phyloP scores from a whole-genome alignment of 2,113 vertebrate species.

The Menura novaehollandiae region DNA sequence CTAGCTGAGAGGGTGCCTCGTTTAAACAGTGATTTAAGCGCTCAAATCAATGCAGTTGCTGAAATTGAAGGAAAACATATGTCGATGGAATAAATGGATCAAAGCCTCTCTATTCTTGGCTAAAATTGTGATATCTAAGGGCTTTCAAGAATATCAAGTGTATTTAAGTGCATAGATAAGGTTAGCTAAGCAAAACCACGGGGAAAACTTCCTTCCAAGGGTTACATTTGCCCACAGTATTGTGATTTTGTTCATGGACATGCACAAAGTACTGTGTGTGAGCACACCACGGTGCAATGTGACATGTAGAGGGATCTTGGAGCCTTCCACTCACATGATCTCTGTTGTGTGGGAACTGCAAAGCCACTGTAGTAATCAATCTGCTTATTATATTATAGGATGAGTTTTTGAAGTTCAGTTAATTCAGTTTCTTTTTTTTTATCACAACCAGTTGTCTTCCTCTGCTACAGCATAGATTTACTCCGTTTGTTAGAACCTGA shows the following conservation, averaged over 20 bases:
- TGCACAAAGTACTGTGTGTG: not conserved
- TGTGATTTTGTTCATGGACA: not conserved
- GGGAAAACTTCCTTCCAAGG: not conserved
- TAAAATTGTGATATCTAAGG: not conserved
- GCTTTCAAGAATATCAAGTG: not conserved
- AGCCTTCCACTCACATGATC: not conserved
- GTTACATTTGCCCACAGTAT: not conserved
- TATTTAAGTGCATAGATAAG: not conserved
- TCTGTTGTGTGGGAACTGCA: not conserved
- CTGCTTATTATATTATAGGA: not conserved
- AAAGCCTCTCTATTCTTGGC: not conserved
- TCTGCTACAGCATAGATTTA: not conserved
- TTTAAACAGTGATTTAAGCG: not conserved
- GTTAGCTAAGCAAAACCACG: not conserved
- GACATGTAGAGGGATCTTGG: accelerated
- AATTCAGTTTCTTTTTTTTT: not conserved
- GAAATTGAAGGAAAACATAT: not conserved
- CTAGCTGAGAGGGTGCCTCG: not conserved
- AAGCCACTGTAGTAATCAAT: not conserved
- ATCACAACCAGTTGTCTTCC: not conserved
- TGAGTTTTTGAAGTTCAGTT: not conserved
- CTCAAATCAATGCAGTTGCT: not conserved
- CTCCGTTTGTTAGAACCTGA: not conserved
- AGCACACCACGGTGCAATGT: not conserved
- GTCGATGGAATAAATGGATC: not conserved